Evolutionary conservation across 2,888 invertebrate species (phyloP).

Genomic region (Andrena camellia): DNA sequence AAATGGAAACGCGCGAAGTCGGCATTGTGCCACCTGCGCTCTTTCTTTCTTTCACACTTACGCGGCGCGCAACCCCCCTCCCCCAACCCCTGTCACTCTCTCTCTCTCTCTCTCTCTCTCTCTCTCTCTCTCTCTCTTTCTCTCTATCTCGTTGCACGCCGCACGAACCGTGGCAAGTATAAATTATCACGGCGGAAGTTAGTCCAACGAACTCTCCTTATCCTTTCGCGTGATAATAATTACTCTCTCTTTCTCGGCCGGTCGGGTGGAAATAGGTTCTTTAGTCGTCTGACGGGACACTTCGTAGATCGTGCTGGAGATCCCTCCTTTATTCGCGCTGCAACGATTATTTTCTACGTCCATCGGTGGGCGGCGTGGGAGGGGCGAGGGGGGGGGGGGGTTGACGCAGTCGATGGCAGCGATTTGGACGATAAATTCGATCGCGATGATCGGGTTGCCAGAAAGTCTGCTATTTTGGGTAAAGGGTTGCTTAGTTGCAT

Average conservation of each 20-base stretch:
- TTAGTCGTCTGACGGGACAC: constrained; percentile 72
- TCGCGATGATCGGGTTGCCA: background rate
- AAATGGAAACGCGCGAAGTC: constrained; percentile 68
- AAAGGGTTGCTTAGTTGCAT: too few relatives aligned
- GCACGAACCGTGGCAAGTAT: constrained; percentile 76
- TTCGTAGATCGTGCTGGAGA: constrained; percentile 70
- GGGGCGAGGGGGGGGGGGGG: background rate
- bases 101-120: constrained; percentile 2
- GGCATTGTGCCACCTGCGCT: constrained; percentile 60
- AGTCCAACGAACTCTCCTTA: constrained; percentile 81
- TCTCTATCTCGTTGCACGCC: constrained; percentile 19
- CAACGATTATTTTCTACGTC: constrained; percentile 66
- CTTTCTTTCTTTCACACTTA: constrained; percentile 41
- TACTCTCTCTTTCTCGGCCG: constrained; percentile 74
- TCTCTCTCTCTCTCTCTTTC: constrained; percentile 3
- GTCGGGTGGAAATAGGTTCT: constrained; percentile 72
- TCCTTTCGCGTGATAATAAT: constrained; percentile 82
- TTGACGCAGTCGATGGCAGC: too few relatives aligned
- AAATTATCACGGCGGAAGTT: constrained; percentile 80
- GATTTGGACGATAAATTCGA: constrained; percentile 34
- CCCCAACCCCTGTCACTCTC: background rate
- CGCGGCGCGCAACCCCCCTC: background rate
- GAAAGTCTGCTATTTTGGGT: too few relatives aligned
- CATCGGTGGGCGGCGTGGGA: background rate
- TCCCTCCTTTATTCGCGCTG: constrained; percentile 68